Evolutionary conservation across 2,888 invertebrate species (phyloP).

Genomic region (Macropis europaea): DNA sequence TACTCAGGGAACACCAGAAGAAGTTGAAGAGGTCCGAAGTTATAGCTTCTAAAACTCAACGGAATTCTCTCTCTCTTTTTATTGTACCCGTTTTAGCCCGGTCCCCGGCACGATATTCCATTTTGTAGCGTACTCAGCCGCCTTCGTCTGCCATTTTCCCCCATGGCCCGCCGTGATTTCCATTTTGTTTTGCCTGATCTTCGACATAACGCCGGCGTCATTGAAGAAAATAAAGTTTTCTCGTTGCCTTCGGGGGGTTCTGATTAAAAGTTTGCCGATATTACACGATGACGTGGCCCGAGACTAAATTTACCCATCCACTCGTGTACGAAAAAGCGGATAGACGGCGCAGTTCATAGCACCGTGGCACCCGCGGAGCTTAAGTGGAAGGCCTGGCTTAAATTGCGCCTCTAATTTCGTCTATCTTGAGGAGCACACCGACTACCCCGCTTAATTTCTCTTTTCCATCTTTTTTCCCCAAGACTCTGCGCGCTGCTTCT

Average conservation of each 20-base stretch:
- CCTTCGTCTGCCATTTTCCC: conserved; percentile 44
- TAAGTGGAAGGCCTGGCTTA: conserved; percentile 46
- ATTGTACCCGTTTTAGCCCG: conserved; percentile 36
- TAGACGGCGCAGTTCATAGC: conserved; percentile 48
- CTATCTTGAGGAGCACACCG: conserved; percentile 26
- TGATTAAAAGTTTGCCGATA: conserved; percentile 73
- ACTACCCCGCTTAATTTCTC: conserved; percentile 27
- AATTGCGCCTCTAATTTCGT: conserved; percentile 55
- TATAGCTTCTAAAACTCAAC: conserved; percentile 35
- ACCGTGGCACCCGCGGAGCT: conserved; percentile 26
- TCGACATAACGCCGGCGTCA: conserved; percentile 65
- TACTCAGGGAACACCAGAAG: conserved; percentile 11
- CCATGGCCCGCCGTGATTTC: conserved; percentile 47
- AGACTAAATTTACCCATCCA: conserved; percentile 64
- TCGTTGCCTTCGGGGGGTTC: conserved; percentile 56
- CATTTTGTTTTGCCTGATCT: conserved; percentile 67
- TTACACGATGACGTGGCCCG: conserved; percentile 63
- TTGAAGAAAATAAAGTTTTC: conserved; percentile 67
- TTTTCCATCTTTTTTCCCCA: not conserved
- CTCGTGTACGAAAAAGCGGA: conserved; percentile 57
- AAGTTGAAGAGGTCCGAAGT: conserved; percentile 30
- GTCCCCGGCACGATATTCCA: conserved; percentile 45
- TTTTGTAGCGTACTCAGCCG: conserved; percentile 35
- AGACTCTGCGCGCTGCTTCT: not conserved
- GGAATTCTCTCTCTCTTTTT: conserved; percentile 30